Conservation (phyloP, 2,888 invertebrate genomes). For the Sarcophaga subvicina region DNA sequence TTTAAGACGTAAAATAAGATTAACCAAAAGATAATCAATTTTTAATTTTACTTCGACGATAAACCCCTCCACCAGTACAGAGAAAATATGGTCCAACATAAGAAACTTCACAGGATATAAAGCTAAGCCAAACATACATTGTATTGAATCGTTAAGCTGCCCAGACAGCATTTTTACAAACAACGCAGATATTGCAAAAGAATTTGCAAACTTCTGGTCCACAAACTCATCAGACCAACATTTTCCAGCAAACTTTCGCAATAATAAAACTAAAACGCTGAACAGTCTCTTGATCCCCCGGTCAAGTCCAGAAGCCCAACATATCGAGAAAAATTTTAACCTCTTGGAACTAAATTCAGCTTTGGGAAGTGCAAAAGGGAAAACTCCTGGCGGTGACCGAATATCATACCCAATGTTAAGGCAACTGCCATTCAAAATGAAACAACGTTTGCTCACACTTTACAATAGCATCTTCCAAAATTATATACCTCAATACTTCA, state of each 20-base stretch:
- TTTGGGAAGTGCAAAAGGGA: not conserved
- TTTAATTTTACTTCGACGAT: conserved; percentile 36
- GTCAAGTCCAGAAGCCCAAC: not conserved
- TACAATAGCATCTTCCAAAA: no score
- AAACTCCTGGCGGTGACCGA: not conserved
- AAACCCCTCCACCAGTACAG: conserved; percentile 33
- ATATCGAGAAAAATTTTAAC: not conserved
- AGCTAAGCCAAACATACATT: not conserved
- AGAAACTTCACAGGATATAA: not conserved
- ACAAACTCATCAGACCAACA: not conserved
- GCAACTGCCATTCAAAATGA: no score
- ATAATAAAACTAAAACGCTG: not conserved
- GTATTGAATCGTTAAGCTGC: not conserved
- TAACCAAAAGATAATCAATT: conserved; percentile 24
- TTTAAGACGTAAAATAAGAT: conserved; percentile 41
- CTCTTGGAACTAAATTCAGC: not conserved
- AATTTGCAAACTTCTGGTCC: not conserved
- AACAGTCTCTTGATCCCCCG: not conserved
- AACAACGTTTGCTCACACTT: no score
- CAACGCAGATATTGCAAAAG: not conserved
- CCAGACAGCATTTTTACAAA: not conserved
- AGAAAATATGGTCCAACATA: conserved; percentile 49
- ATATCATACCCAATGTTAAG: not conserved
- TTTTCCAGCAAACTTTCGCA: not conserved
- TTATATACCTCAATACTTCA: no score